Base-by-base conservation (phyloP, 1,140 invertebrate species). In the Oscheius sp. region DNA sequence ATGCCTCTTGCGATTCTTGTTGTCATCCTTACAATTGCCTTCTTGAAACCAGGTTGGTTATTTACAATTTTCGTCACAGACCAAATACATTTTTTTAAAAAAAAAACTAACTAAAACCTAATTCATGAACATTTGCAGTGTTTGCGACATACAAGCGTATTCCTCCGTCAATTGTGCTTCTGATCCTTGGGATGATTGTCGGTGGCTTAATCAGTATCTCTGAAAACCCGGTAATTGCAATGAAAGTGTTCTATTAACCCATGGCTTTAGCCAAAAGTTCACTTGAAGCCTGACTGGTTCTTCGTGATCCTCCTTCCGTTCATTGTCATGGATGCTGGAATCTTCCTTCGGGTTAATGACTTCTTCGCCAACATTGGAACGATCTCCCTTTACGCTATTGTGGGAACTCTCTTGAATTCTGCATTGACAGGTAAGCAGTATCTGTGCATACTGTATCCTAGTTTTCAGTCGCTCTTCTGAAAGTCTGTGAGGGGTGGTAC, bases 251-350 rank as follows among this genome's bases (percentile, higher is more conserved):
- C 7, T 55, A 26, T 7, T 55, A 55, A 20, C 49, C 15, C 15
- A 13, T 26, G 4, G 4, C 49, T 55, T 23, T 23, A 55, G 49
- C 49, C 49, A 4, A 4, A 55, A 23, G 28, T 55, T 26, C 32
- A 65, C n/a, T 31, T 75, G 4, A n/a, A 66, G 28, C 49, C 69
- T 3, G 71, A 74, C 29, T 38, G 55, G 10, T 99, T 99, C 84
- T 99, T 99, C 80, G 87, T 98, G 52, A 91, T 98, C 0, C 87
- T 98, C 0, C 84, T 99, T n/a, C 95, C 95, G 3, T 95, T 95
- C 0, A 99, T 98, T 52, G 97, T 99, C 78, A 97, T 97, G 88
- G 95, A 99, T 87, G 96, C 94, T 2, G 95, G 95, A 2, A 98
- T 97, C 84, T 77, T 62, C 65, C 76, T 79, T 64, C 78, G 58